phyloP scores from a whole-genome alignment of 2,888 invertebrate genomes.

The Amphipyra tragopoginis region DNA sequence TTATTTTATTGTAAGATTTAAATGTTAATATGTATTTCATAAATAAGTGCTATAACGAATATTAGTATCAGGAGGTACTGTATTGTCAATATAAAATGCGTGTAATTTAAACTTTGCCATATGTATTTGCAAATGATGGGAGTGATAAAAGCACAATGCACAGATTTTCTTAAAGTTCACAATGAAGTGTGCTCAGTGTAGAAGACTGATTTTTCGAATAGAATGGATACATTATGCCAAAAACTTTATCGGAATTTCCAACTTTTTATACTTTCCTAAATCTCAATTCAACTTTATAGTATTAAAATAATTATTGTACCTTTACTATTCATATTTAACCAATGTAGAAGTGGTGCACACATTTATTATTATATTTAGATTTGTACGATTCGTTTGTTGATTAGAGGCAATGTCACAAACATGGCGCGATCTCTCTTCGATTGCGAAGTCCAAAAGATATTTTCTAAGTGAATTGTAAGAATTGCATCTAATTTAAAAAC shows the following conservation, averaged over 20 bases:
- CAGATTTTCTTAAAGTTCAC: constrained; percentile 59
- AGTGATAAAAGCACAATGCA: constrained; percentile 65
- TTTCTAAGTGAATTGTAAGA: constrained; percentile 11
- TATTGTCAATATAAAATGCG: constrained; percentile 25
- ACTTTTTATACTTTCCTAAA: constrained; percentile 61
- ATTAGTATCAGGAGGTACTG: constrained; percentile 31
- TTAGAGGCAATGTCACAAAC: constrained; percentile 49
- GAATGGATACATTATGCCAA: constrained; percentile 68
- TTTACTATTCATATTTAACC: constrained; percentile 63
- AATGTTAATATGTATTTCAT: constrained; percentile 51
- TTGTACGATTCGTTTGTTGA: constrained; percentile 51
- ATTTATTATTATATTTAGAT: constrained; percentile 53
- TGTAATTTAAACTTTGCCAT: constrained; percentile 48
- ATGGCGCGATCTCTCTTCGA: constrained; percentile 31
- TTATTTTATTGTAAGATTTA: constrained; percentile 59
- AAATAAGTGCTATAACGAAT: constrained; percentile 47
- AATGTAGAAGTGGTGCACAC: constrained; percentile 76
- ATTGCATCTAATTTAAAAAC: constrained; percentile 56
- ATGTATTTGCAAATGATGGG: constrained; percentile 41
- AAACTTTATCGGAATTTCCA: constrained; percentile 64
- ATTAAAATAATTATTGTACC: constrained; percentile 51
- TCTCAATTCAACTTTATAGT: constrained; percentile 53
- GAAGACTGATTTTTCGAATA: constrained; percentile 86
- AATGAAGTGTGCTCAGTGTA: constrained; percentile 80
- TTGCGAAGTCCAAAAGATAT: constrained; percentile 23